Evolutionary conservation across 1,140 invertebrate species (phyloP).

Genomic region (Hypothenemus hampei): DNA sequence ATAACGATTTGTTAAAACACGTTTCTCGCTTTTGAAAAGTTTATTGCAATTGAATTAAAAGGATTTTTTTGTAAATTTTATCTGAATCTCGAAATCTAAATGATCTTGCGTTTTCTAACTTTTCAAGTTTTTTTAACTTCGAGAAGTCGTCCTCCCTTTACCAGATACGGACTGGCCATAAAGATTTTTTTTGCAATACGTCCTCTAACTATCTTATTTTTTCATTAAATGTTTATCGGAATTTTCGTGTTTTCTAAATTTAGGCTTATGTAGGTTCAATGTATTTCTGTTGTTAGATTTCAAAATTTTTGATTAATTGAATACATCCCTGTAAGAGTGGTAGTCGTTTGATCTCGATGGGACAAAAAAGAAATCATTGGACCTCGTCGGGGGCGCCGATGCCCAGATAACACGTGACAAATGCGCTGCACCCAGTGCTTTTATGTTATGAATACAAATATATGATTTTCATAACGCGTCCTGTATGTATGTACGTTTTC

Average conservation of each 20-base stretch:
- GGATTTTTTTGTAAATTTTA: background rate
- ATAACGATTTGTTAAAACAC: slow-evolving; percentile 8
- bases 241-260: no score
- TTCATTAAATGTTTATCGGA: no score
- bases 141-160: background rate
- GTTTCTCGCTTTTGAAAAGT: background rate
- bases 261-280: no score
- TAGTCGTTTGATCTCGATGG: slow-evolving; percentile 7
- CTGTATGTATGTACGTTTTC: background rate
- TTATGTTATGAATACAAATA: slow-evolving; percentile 45
- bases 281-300: no score
- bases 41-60: slow-evolving; percentile 10
- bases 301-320: no score
- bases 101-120: slow-evolving; percentile 1
- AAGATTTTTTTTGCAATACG: background rate
- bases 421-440: slow-evolving; percentile 41
- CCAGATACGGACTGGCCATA: background rate
- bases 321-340: background rate
- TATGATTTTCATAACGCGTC: slow-evolving; percentile 29
- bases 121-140: background rate
- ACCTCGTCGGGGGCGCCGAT: slow-evolving; percentile 39
- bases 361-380: slow-evolving; percentile 25
- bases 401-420: slow-evolving; percentile 43
- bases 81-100: slow-evolving; percentile 1
- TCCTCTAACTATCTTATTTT: no score